phyloP scores from a whole-genome alignment of 1,140 invertebrate species.

The Paraescarpia echinospica region DNA sequence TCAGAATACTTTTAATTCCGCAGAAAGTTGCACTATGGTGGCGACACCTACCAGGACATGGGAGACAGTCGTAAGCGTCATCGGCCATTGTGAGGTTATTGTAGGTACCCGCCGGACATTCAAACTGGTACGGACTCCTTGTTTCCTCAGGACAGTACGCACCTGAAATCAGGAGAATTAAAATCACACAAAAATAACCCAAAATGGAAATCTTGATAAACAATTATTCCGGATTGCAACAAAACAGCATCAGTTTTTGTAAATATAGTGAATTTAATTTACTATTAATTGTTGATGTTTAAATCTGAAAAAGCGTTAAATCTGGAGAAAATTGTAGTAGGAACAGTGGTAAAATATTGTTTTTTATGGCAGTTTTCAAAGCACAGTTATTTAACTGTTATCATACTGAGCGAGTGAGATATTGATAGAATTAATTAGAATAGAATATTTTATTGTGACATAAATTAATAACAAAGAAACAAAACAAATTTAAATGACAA shows the following conservation, averaged over 20 bases:
- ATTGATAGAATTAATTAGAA: no score
- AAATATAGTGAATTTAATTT: neutral
- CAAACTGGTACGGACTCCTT: conserved; percentile 36
- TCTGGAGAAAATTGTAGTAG: no score
- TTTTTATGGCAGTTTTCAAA: no score
- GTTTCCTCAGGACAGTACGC: conserved; percentile 50
- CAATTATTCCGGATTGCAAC: neutral
- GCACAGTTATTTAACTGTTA: no score
- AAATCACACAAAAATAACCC: neutral
- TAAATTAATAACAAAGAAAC: no score
- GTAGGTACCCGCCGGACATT: conserved; percentile 52
- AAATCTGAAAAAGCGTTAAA: no score
- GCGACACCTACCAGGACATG: conserved; percentile 44
- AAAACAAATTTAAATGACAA: no score
- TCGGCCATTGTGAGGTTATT: conserved; percentile 47
- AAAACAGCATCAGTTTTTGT: neutral
- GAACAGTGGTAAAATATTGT: no score
- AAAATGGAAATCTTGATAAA: neutral
- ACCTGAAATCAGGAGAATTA: conserved; percentile 34
- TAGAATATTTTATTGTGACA: no score
- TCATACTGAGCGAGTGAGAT: no score
- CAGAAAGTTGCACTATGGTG: neutral
- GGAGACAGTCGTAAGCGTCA: conserved; percentile 45
- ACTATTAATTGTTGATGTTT: neutral
- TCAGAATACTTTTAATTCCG: neutral